Percentiles rank a stretch among this genome's conserved stretches.
phyloP scores from a whole-genome alignment of 2,888 invertebrate species.

The Lasioglossum leucozonium region DNA sequence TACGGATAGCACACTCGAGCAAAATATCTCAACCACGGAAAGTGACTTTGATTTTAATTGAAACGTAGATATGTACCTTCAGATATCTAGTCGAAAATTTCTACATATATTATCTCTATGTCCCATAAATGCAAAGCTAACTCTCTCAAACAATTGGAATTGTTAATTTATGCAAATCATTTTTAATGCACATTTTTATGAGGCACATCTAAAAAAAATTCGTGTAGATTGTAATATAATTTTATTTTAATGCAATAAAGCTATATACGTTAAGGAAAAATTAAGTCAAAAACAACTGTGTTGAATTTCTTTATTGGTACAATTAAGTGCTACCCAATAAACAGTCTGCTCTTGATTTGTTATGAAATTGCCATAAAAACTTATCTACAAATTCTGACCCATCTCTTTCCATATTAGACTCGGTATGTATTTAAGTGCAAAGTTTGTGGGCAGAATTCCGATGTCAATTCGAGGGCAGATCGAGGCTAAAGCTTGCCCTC shows the following conservation, averaged over 20 bases:
- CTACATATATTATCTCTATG: neutral
- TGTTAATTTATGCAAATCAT: neutral
- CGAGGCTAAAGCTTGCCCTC: too few relatives aligned
- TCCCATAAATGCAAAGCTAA: neutral
- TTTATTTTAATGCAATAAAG: constrained; percentile 40
- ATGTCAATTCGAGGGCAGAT: too few relatives aligned
- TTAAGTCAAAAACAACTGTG: neutral
- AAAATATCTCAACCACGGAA: constrained; percentile 80
- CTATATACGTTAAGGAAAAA: constrained; percentile 2
- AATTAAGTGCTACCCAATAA: too few relatives aligned
- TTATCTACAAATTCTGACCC: too few relatives aligned
- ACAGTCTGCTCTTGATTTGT: too few relatives aligned
- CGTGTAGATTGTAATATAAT: constrained; percentile 37
- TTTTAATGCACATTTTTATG: neutral
- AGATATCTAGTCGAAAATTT: neutral
- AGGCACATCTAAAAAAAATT: neutral
- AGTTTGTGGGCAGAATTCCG: too few relatives aligned
- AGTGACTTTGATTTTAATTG: constrained; percentile 83
- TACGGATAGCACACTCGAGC: constrained; percentile 81
- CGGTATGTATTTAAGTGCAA: too few relatives aligned
- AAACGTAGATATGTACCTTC: constrained; percentile 18
- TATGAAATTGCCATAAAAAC: too few relatives aligned
- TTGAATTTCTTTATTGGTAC: neutral
- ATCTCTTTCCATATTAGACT: too few relatives aligned
- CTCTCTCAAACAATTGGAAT: neutral